phyloP scores from a whole-genome alignment of 2,888 invertebrate genomes.

The Apamea epomidion region DNA sequence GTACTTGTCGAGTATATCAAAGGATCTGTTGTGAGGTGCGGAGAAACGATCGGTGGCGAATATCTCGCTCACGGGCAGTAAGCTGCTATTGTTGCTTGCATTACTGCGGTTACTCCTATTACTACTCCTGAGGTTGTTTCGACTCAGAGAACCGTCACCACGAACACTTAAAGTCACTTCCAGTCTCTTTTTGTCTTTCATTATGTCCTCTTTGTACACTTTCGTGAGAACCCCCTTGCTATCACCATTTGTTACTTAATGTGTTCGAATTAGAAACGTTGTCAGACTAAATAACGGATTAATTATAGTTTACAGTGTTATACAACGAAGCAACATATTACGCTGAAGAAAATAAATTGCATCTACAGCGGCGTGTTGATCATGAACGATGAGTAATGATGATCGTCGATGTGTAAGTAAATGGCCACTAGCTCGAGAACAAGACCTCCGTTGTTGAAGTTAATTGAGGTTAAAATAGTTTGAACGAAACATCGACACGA shows the following conservation, averaged over 20 bases:
- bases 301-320: slow-evolving; percentile 75
- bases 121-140: slow-evolving; percentile 84
- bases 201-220: slow-evolving; percentile 72
- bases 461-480: slow-evolving; percentile 85
- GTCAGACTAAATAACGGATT: slow-evolving; percentile 73
- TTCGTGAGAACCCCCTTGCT: slow-evolving; percentile 59
- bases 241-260: slow-evolving; percentile 71
- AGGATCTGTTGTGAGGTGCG: slow-evolving; percentile 83
- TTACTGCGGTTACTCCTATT: slow-evolving; percentile 84
- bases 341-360: slow-evolving; percentile 83
- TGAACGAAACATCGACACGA: slow-evolving; percentile 80
- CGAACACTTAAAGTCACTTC: slow-evolving; percentile 88
- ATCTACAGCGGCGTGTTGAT: slow-evolving; percentile 75
- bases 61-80: slow-evolving; percentile 85
- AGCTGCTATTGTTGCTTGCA: slow-evolving; percentile 78
- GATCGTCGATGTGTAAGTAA: slow-evolving; percentile 81
- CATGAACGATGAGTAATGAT: slow-evolving; percentile 82
- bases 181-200: slow-evolving; percentile 87
- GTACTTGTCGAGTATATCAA: slow-evolving; percentile 84
- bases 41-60: slow-evolving; percentile 85
- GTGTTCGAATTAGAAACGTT: slow-evolving; percentile 71
- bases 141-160: slow-evolving; percentile 85
- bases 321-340: slow-evolving; percentile 77
- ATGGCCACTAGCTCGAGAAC: slow-evolving; percentile 82
- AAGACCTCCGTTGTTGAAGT: slow-evolving; percentile 79